These are phyloP conservation scores for Leuciscus waleckii DNA, from an alignment of 2,797 vertebrate genomes.

Conservation along the genomic window DNA sequence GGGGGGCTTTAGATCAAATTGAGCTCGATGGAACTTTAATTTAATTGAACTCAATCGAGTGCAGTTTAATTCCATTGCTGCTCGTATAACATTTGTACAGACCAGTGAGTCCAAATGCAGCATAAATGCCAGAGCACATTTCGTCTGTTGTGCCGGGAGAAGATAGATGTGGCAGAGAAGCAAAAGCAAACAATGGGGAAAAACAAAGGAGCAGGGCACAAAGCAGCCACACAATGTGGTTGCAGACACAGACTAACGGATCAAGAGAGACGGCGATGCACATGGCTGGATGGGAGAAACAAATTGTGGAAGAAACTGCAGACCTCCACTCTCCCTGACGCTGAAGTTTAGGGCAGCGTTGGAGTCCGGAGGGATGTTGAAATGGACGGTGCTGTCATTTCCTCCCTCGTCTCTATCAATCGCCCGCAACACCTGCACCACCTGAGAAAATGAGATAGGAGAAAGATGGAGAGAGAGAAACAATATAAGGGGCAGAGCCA, in stretches of 20 bases:
- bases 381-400: conserved; percentile 86
- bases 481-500: conserved; percentile 22
- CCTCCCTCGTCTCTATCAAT: conserved; percentile 89
- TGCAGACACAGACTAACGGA: conserved; percentile 65
- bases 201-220: conserved; percentile 72
- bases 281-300: conserved; percentile 48
- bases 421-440: conserved; percentile 89
- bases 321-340: conserved; percentile 87
- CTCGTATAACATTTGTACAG: conserved; percentile 61
- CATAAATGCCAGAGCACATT: conserved; percentile 38
- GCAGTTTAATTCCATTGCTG: conserved; percentile 59
- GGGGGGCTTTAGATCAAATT: conserved; percentile 56
- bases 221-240: conserved; percentile 70
- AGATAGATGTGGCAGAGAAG: conserved; percentile 55
- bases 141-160: conserved; percentile 24
- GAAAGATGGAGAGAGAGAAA: conserved; percentile 44
- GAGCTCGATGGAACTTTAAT: conserved; percentile 60
- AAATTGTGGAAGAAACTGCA: conserved; percentile 62
- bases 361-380: conserved; percentile 85
- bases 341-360: conserved; percentile 85
- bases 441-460: conserved; percentile 77
- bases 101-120: conserved; percentile 54
- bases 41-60: conserved; percentile 67
- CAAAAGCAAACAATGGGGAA: conserved; percentile 65
- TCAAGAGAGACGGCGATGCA: conserved; percentile 63